Evolutionary conservation across 2,888 invertebrate genomes (phyloP).

Genomic region (Isotomurus palustris): DNA sequence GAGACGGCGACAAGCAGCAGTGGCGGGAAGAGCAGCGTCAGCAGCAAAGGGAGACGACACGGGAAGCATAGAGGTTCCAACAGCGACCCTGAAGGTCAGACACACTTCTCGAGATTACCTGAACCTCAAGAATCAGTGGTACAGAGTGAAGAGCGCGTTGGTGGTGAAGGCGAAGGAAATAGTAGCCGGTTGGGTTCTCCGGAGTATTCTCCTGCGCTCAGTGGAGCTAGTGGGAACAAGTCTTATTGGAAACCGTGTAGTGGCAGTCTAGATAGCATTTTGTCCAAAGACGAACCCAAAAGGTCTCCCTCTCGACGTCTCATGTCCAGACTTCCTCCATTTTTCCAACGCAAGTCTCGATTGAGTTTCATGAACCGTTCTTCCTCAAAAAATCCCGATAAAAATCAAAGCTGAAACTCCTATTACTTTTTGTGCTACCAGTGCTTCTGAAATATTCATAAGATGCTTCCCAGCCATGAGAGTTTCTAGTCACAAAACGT

Average conservation of each 20-base stretch:
- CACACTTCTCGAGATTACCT: not conserved
- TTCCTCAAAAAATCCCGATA: conserved; percentile 33
- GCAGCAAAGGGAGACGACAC: conserved; percentile 10
- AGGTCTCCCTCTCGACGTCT: conserved; percentile 40
- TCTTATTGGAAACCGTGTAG: conserved; percentile 41
- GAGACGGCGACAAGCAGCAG: too few species aligned
- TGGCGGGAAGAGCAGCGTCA: not conserved
- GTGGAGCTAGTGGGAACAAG: conserved; percentile 28
- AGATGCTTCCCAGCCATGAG: too few species aligned
- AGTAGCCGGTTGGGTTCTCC: conserved; percentile 36
- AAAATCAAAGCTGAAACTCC: conserved; percentile 36
- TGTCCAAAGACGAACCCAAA: conserved; percentile 41
- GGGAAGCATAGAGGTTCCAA: conserved; percentile 33
- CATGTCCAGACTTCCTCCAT: conserved; percentile 44
- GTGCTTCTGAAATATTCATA: too few species aligned
- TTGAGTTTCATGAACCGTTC: conserved; percentile 42
- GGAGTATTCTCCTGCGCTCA: conserved; percentile 39
- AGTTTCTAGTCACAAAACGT: too few species aligned
- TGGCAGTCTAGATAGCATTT: conserved; percentile 44
- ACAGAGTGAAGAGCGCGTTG: conserved; percentile 28
- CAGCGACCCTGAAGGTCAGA: conserved; percentile 36
- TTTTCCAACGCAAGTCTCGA: conserved; percentile 43
- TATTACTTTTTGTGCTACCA: not conserved
- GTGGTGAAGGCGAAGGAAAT: conserved; percentile 26
- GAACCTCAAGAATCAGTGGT: not conserved